Evolutionary conservation across 2,113 vertebrate genomes (phyloP).

Genomic region (Isichthys henryi): DNA sequence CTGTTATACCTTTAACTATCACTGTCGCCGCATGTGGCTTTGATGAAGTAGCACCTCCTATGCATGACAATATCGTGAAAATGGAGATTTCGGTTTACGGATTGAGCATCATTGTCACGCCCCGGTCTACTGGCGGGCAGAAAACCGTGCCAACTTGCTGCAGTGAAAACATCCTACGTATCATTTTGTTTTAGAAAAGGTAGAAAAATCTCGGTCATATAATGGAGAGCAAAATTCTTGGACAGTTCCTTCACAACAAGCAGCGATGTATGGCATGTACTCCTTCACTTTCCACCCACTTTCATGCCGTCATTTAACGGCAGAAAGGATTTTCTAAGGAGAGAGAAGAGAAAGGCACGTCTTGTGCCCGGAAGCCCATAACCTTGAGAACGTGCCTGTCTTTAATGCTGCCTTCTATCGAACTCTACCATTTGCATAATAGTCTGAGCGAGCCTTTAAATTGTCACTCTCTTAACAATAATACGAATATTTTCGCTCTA

Average conservation of each 20-base stretch:
- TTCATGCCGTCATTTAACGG: not conserved
- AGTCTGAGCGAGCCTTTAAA: not conserved
- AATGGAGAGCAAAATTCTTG: not conserved
- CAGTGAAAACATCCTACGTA: not conserved
- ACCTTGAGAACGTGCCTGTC: slow-evolving; percentile 1
- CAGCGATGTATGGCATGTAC: not conserved
- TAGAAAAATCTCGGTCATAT: not conserved
- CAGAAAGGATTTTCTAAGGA: not conserved
- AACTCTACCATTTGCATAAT: not conserved
- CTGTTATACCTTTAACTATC: not conserved
- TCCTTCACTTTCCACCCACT: not conserved
- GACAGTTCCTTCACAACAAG: not conserved
- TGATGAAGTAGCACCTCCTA: not conserved
- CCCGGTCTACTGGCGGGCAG: not conserved
- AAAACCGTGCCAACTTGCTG: not conserved
- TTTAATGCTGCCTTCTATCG: not conserved
- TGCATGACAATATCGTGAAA: not conserved
- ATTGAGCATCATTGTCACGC: not conserved
- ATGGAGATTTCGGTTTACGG: not conserved
- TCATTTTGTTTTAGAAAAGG: not conserved
- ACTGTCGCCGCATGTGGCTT: not conserved
- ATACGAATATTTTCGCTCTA: not conserved
- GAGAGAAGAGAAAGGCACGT: not conserved
- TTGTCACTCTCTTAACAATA: not conserved
- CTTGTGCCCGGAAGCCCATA: not conserved